phyloP scores from a whole-genome alignment of 2,113 vertebrate genomes.

The Eidolon helvum region DNA sequence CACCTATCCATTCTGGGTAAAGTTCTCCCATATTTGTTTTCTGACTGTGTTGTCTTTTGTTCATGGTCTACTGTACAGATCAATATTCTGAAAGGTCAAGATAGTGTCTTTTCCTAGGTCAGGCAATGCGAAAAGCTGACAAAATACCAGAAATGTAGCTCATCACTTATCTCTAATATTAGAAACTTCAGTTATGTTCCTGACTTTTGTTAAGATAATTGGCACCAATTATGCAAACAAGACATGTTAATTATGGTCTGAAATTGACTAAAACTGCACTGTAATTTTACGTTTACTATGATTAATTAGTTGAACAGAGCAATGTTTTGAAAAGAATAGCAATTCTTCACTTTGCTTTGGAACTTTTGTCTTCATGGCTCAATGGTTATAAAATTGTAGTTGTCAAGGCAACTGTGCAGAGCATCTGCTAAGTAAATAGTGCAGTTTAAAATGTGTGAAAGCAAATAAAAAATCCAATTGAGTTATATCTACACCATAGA shows the following conservation, averaged over 20 bases:
- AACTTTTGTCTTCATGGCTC: conserved; percentile 30
- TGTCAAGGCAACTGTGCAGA: conserved; percentile 41
- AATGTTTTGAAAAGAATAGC: not conserved
- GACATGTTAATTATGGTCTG: not conserved
- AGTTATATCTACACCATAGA: not conserved
- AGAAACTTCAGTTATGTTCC: not conserved
- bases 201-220: conserved; percentile 18
- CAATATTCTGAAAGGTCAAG: not conserved
- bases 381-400: not conserved
- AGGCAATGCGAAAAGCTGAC: not conserved
- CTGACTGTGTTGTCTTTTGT: not conserved
- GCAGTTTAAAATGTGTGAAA: not conserved
- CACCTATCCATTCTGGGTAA: not conserved
- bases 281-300: not conserved
- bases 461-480: not conserved
- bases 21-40: not conserved
- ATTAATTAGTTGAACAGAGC: not conserved
- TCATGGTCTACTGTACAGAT: not conserved
- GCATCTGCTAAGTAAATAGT: not conserved
- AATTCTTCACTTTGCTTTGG: not conserved
- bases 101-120: not conserved
- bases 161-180: not conserved
- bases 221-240: not conserved
- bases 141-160: not conserved
- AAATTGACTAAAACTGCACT: not conserved